Base-by-base conservation (phyloP, 1,140 invertebrate genomes). In the Platyscapa corneri region DNA sequence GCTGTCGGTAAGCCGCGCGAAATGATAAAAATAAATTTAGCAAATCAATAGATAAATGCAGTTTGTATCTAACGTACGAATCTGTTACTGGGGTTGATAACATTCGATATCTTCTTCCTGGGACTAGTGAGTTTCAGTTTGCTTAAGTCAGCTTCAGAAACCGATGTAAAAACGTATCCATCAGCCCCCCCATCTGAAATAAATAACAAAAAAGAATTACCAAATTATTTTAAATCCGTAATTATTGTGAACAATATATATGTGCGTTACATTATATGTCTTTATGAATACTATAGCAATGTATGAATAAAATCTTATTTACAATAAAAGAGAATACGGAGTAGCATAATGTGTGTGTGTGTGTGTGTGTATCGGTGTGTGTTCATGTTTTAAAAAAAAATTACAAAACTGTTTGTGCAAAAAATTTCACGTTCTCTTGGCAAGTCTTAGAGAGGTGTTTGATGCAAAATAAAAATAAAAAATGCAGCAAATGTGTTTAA, bases 71-170 rank as follows among this genome's bases (percentile, higher is more conserved):
- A 74, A 82, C 81, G 67, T 82, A 82, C 70, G 53, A 82, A 60
- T 82, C 65, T 49, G 34, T 70, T 67, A 32, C 3, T 39, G 27
- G 64, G 46, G 46, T 30, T 37, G 42, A 82, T 53, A n/a, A 53
- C 56, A 39, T 70, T 75, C 32, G 14, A 37, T 16, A 8, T 30
- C 70, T 74, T 82, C 49, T 75, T 74, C 53, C 70, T 74, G 23
- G 34, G 18, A 70, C 81, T 75, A 39, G 32, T 39, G 12, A 37
- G 20, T 82, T 82, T 74, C 49, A 56, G 23, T 53, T 60, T 82
- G 12, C 39, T 46, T 7, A 82, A 74, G 64, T 82, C 81, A 5
- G 70, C 49, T 82, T 82, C 81, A 10, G 81, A 12, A 75, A 82
- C 18, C 8, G 81, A 56, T 20, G 81, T 39, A 20, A 82, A 74